Base-by-base conservation (phyloP, 2,113 vertebrate genomes). In the Porphyrio hochstetteri region DNA sequence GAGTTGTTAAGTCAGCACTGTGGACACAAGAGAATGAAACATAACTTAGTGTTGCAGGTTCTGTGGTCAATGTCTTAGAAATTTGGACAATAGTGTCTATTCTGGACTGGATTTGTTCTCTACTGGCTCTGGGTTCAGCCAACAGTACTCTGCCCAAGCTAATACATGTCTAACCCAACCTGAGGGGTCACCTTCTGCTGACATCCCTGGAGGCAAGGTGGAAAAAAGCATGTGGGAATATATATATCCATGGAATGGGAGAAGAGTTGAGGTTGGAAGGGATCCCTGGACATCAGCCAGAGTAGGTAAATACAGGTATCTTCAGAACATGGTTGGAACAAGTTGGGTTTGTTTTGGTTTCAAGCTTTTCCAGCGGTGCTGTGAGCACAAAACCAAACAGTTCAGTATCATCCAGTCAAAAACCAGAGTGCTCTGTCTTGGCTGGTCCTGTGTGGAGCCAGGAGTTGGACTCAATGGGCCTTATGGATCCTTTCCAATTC, bases 1-100 rank as follows among this genome's bases (percentile, higher is more conserved):
- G 75, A 31, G 98, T 98, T 20, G 98, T 98, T 19, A 98, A 97
- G 78, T 98, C 96, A 79, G 92, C 70, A 57, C 98, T 98, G 93
- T 4, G 85, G 88, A 69, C 3, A 83, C 23, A 91, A 57, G 28
- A 96, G 56, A 77, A 38, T 80, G 52, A 75, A 59, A 61, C 0
- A 2, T 4, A 9, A 33, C 7, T 63, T 1, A 52, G 31, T 2
- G 20, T 1, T 16, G 35, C 33, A 52, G 3, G 7, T 7, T 31
- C 40, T 68, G 60, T 33, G 29, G 12, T 3, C 9, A 7, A 5
- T 3, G 19, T 31, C 16, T 20, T 4, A 8, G 5, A 4, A 20
- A 21, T 42, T 53, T 9, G 40, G 38, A 29, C 15, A 60, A 2
- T 0, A 0, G 3, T 27, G 38, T 13, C 24, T 8, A 0, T 23